A percentile compares a stretch with the other conserved stretches of the same genome.
These are phyloP conservation scores for Eufriesea mexicana DNA, from an alignment of 1,140 invertebrate genomes.

Conservation along the genomic window DNA sequence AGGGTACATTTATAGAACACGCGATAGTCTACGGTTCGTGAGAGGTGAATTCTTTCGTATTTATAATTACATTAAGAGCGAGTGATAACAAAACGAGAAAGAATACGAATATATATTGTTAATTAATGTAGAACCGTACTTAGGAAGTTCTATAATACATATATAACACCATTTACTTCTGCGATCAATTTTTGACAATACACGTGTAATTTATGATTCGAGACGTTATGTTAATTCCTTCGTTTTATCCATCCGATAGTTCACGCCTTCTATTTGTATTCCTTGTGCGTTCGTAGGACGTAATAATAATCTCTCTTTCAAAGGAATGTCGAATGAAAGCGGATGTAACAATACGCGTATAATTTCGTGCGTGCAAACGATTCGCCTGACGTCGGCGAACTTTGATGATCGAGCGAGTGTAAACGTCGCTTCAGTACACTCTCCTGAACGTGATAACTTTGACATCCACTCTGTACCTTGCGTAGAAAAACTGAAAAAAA, in stretches of 20 bases:
- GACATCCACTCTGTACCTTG: not conserved
- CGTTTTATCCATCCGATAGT: constrained; percentile 32
- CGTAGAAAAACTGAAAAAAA: not conserved
- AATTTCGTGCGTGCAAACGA: constrained; percentile 44
- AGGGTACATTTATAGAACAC: constrained; percentile 56
- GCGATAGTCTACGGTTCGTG: constrained; percentile 25
- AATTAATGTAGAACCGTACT: constrained; percentile 10
- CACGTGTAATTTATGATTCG: constrained; percentile 29
- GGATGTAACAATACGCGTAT: constrained; percentile 45
- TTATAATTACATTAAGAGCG: constrained; percentile 27
- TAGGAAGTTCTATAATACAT: not conserved
- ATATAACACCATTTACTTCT: not conserved
- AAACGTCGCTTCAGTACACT: not conserved
- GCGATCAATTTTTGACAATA: constrained; percentile 24
- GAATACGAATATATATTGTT: constrained; percentile 6
- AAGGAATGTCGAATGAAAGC: constrained; percentile 54
- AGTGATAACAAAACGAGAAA: constrained; percentile 3
- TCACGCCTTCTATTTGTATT: constrained; percentile 52
- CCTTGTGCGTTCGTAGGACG: constrained; percentile 43
- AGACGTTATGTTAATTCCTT: constrained; percentile 13
- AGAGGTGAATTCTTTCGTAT: constrained; percentile 12
- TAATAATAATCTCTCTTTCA: constrained; percentile 51
- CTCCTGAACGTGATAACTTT: not conserved
- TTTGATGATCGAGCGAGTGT: not conserved
- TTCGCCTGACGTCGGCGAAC: constrained; percentile 2